Percentiles rank a stretch among this genome's conserved stretches.
Evolutionary conservation across 1,140 invertebrate species (phyloP).

Genomic region (Tetragonula clypearis): DNA sequence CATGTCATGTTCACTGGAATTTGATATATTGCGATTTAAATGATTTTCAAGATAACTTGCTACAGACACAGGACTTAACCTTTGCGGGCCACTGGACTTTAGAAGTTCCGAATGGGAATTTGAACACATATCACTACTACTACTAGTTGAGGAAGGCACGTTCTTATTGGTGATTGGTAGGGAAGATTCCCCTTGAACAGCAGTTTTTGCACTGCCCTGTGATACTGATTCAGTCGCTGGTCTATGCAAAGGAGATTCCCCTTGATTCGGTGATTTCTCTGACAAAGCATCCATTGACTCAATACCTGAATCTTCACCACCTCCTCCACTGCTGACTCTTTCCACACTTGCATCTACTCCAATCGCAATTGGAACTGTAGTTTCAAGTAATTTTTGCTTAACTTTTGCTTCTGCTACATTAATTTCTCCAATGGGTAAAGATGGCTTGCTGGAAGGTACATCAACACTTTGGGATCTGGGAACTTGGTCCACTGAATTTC

Average conservation of each 20-base stretch:
- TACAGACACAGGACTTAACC: conserved; percentile 70
- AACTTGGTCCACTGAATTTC: conserved; percentile 62
- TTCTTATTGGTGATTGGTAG: conserved; percentile 77
- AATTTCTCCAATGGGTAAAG: conserved; percentile 78
- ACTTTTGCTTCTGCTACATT: conserved; percentile 84
- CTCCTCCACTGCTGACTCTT: conserved; percentile 76
- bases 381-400: conserved; percentile 84
- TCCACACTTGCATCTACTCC: conserved; percentile 73
- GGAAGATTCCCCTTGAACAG: conserved; percentile 64
- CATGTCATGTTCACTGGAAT: conserved; percentile 61
- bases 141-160: conserved; percentile 81
- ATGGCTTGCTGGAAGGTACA: conserved; percentile 64
- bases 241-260: conserved; percentile 83
- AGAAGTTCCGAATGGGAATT: conserved; percentile 76
- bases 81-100: conserved; percentile 72
- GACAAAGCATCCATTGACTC: conserved; percentile 96
- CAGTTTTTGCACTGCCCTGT: conserved; percentile 57
- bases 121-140: conserved; percentile 82
- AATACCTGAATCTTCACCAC: conserved; percentile 94
- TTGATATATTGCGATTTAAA: conserved; percentile 67
- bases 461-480: conserved; percentile 60
- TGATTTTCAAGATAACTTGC: conserved; percentile 73
- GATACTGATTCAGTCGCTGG: conserved; percentile 72
- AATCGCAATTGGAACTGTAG: conserved; percentile 74
- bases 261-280: conserved; percentile 95